Evolutionary conservation across 2,113 vertebrate species (phyloP).

Genomic region (Balaeniceps rex): DNA sequence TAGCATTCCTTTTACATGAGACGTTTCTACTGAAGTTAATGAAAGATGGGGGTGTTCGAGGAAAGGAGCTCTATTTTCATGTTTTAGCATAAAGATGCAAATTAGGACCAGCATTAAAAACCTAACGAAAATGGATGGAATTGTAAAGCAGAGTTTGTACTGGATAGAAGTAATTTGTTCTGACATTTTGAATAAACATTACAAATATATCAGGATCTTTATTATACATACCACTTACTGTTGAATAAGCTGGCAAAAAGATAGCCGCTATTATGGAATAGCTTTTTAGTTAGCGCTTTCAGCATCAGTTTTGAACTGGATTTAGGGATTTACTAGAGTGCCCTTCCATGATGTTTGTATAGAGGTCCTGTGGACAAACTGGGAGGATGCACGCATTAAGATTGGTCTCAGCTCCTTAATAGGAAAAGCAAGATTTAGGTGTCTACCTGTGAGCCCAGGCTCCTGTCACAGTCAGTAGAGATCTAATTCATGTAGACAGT

Average conservation of each 20-base stretch:
- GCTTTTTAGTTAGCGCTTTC: neutral
- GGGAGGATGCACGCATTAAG: neutral
- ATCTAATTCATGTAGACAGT: neutral
- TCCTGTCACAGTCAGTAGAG: neutral
- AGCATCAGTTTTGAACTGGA: neutral
- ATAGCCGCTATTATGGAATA: neutral
- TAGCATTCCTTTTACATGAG: neutral
- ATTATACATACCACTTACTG: neutral
- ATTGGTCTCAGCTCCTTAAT: neutral
- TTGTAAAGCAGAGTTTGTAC: neutral
- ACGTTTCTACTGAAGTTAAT: neutral
- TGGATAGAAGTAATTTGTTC: neutral
- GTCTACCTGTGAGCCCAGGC: neutral
- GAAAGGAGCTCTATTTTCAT: neutral
- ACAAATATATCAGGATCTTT: conserved; percentile 17
- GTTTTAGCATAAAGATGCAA: conserved; percentile 28
- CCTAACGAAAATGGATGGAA: neutral
- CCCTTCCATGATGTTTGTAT: neutral
- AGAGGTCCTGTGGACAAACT: neutral
- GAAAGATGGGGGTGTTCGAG: neutral
- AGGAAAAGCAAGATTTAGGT: neutral
- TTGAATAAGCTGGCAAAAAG: neutral
- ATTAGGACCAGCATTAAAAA: neutral
- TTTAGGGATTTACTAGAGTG: neutral
- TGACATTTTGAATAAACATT: neutral